A percentile compares a stretch with the other conserved stretches of the same genome.
Conservation (phyloP, 2,113 vertebrate genomes). For the Psilopsiagon aurifrons region DNA sequence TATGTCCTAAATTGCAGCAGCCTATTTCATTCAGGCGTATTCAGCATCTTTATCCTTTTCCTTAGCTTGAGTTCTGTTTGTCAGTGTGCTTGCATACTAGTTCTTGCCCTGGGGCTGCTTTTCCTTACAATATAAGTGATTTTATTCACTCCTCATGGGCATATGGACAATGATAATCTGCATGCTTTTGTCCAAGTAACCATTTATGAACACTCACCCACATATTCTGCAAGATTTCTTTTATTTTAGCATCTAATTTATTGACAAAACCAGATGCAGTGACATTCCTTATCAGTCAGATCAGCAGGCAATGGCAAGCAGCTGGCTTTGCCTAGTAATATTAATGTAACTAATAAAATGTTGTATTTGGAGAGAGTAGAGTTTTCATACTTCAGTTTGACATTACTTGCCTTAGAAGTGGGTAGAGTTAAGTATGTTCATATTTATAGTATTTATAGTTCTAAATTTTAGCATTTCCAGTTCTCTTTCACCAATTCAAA, state of each 20-base stretch:
- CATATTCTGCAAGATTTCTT: not conserved
- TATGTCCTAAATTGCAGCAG: not conserved
- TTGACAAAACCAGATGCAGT: not conserved
- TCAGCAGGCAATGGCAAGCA: not conserved
- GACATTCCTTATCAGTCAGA: not conserved
- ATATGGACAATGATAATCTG: not conserved
- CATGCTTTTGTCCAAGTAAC: not conserved
- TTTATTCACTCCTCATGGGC: not conserved
- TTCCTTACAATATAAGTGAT: not conserved
- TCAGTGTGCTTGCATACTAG: not conserved
- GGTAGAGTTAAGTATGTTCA: not conserved
- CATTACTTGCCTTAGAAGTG: not conserved
- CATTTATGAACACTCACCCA: not conserved
- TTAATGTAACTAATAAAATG: not conserved
- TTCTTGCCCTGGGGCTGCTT: not conserved
- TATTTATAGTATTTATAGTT: not conserved
- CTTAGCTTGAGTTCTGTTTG: not conserved
- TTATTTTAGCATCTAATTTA: not conserved
- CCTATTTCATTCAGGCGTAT: fast-evolving
- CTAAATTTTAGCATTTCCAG: not conserved
- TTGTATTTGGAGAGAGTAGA: not conserved
- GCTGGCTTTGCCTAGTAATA: not conserved
- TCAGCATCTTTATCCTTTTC: not conserved
- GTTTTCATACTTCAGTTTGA: not conserved
- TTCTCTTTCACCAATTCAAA: not conserved